A percentile compares a stretch with the other conserved stretches of the same genome.
Conservation (phyloP, 2,797 vertebrate species). For the Sebastes itinus region DNA sequence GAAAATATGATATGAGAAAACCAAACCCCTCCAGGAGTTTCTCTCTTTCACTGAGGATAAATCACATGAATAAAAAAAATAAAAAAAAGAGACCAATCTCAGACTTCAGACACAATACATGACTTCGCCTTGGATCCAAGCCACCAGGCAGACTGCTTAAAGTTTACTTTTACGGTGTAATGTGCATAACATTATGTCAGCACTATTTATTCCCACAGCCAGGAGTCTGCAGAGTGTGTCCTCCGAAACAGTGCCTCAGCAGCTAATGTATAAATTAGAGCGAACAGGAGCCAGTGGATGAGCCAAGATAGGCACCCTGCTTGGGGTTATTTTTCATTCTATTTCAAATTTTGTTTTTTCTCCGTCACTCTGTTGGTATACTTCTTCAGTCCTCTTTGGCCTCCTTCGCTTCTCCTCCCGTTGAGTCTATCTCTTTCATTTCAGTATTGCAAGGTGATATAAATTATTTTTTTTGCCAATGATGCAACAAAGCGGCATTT, state of each 20-base stretch:
- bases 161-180: slow-evolving; percentile 47
- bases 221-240: slow-evolving; percentile 44
- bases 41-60: slow-evolving; percentile 34
- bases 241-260: slow-evolving; percentile 43
- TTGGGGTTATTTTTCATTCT: slow-evolving; percentile 51
- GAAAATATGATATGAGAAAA: slow-evolving; percentile 14
- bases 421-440: neutral
- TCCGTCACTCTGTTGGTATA: neutral
- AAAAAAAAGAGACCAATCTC: slow-evolving; percentile 37
- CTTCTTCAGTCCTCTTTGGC: neutral
- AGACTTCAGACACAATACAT: slow-evolving; percentile 55
- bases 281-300: slow-evolving; percentile 46
- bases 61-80: slow-evolving; percentile 11
- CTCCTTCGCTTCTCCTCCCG: neutral
- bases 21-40: slow-evolving; percentile 20
- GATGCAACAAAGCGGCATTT: slow-evolving; percentile 31
- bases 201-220: slow-evolving; percentile 51
- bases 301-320: slow-evolving; percentile 13
- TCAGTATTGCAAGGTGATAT: neutral
- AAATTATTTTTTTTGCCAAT: neutral
- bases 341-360: slow-evolving; percentile 14
- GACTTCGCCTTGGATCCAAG: slow-evolving; percentile 13
- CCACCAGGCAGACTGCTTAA: slow-evolving; percentile 37
- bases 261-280: slow-evolving; percentile 59
- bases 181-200: slow-evolving; percentile 63